These are phyloP conservation scores for Pelosia muscerda DNA, from an alignment of 2,888 invertebrate species.

Conservation along the genomic window DNA sequence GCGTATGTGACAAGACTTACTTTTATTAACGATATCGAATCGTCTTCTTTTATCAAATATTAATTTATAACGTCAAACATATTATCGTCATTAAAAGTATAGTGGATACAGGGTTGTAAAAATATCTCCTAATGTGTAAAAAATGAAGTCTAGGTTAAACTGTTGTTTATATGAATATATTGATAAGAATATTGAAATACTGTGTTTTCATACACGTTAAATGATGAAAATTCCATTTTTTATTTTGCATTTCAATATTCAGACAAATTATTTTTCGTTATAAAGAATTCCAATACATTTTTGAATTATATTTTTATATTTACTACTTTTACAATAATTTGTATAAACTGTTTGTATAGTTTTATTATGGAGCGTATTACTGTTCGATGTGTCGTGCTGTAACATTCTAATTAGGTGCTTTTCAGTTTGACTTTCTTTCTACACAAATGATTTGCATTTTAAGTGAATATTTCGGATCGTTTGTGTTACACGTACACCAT, in stretches of 20 bases:
- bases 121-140: constrained; percentile 85
- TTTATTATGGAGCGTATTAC: constrained; percentile 28
- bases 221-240: constrained; percentile 75
- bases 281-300: constrained; percentile 69
- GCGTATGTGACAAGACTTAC: constrained; percentile 53
- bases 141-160: constrained; percentile 76
- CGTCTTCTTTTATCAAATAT: constrained; percentile 55
- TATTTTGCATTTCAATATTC: constrained; percentile 74
- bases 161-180: constrained; percentile 84
- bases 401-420: constrained; percentile 39
- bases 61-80: constrained; percentile 69
- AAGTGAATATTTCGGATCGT: constrained; percentile 35
- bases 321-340: constrained; percentile 62
- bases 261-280: constrained; percentile 59
- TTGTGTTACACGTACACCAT: constrained; percentile 56
- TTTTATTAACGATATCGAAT: constrained; percentile 45
- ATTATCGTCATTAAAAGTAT: constrained; percentile 81
- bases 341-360: constrained; percentile 42
- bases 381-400: constrained; percentile 30
- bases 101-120: constrained; percentile 87
- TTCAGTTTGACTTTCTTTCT: constrained; percentile 34
- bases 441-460: constrained; percentile 35
- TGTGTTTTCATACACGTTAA: constrained; percentile 78
- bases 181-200: constrained; percentile 78
- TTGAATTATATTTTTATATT: constrained; percentile 69